phyloP scores from a whole-genome alignment of 2,888 invertebrate species.

The Tiliacea aurago region DNA sequence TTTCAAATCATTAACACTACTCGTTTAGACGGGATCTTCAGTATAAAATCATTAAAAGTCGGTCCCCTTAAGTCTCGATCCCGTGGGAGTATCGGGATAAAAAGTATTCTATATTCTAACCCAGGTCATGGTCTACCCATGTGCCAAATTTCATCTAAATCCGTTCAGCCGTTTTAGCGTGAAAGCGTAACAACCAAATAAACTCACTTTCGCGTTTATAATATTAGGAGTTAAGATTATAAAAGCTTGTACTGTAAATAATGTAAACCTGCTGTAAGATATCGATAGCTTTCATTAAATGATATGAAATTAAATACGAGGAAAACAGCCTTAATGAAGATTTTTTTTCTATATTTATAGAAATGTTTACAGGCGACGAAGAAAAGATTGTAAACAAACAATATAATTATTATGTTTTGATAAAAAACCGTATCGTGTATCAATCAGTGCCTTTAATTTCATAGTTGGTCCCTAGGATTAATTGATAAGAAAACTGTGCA shows the following conservation, averaged over 20 bases:
- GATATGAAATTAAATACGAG: slow-evolving; percentile 10
- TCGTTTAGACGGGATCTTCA: too few relatives aligned
- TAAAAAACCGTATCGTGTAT: slow-evolving; percentile 5
- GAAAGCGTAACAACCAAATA: too few relatives aligned
- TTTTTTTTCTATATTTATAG: slow-evolving; percentile 17
- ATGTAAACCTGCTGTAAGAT: neutral
- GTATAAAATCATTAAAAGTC: too few relatives aligned
- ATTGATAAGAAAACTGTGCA: neutral
- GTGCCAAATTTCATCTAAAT: too few relatives aligned
- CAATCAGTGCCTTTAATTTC: slow-evolving; percentile 1
- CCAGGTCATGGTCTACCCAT: too few relatives aligned
- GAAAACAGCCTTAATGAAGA: slow-evolving; percentile 2
- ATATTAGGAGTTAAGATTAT: neutral
- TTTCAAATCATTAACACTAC: too few relatives aligned
- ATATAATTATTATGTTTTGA: slow-evolving; percentile 5
- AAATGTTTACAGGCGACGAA: slow-evolving; percentile 26
- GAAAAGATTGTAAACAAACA: slow-evolving; percentile 14
- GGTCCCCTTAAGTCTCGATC: too few relatives aligned
- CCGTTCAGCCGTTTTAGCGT: too few relatives aligned
- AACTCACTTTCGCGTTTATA: too few relatives aligned
- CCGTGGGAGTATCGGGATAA: too few relatives aligned
- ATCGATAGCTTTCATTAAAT: neutral
- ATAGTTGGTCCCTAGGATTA: neutral
- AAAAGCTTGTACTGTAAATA: neutral
- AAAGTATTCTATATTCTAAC: too few relatives aligned